Conservation (phyloP, 2,797 vertebrate species). For the Zalophus californianus region DNA sequence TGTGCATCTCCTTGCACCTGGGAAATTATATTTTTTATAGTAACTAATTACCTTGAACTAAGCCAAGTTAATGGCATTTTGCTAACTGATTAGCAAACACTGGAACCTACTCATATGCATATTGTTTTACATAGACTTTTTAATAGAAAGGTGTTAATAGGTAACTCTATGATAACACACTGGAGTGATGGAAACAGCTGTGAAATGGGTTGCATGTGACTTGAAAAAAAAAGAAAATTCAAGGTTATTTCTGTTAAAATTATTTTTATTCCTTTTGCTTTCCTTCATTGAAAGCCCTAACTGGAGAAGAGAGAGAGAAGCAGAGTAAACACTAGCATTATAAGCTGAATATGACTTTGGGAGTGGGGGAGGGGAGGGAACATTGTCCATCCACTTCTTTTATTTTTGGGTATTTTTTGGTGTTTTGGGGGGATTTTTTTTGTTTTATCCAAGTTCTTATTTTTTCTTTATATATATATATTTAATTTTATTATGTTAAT, state of each 20-base stretch:
- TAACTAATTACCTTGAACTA: constrained; percentile 71
- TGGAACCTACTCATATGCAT: background rate
- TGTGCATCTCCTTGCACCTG: background rate
- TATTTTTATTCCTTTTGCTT: background rate
- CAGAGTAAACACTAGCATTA: background rate
- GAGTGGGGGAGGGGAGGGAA: background rate
- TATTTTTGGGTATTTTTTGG: no score
- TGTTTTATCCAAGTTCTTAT: no score
- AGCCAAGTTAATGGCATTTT: constrained; percentile 51
- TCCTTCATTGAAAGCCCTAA: background rate
- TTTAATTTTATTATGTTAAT: no score
- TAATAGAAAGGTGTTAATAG: background rate
- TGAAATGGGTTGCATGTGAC: background rate
- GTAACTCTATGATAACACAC: background rate
- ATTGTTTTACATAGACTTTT: background rate
- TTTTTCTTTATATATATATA: no score
- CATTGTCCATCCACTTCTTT: background rate
- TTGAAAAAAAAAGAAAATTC: background rate
- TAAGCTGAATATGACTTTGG: background rate
- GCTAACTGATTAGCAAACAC: constrained; percentile 32
- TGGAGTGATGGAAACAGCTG: background rate
- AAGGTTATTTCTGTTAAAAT: background rate
- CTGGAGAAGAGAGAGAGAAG: background rate
- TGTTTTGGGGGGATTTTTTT: no score
- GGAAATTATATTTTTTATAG: constrained; percentile 57